A percentile compares a stretch with the other conserved stretches of the same genome.
Evolutionary conservation across 1,140 invertebrate species (phyloP).

Genomic region (Papilio polyxenes): DNA sequence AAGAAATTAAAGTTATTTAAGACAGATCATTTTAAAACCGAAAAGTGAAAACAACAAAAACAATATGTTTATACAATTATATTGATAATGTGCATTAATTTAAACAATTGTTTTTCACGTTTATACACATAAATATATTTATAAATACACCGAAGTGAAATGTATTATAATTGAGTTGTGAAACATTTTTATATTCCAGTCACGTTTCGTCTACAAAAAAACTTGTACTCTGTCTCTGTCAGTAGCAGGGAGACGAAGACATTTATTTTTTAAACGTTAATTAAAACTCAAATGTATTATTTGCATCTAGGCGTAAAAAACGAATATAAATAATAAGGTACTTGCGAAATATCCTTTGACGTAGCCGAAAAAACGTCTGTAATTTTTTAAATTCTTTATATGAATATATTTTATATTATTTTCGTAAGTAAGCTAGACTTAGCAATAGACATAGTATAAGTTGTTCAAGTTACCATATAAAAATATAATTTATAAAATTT

Average conservation of each 20-base stretch:
- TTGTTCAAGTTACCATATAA: no score
- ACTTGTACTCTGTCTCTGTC: constrained; percentile 14
- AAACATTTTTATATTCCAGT: constrained; percentile 28
- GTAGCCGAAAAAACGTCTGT: no score
- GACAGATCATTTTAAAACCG: background rate
- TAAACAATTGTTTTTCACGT: background rate
- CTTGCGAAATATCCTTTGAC: no score
- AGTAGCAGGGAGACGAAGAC: background rate
- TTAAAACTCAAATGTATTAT: background rate
- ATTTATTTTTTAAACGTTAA: constrained; percentile 6
- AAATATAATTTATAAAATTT: no score
- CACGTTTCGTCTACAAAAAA: constrained; percentile 22
- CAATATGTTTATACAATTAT: background rate
- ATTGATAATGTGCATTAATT: background rate
- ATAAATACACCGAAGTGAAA: background rate
- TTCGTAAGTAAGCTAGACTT: background rate
- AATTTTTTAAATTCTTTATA: no score
- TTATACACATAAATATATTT: constrained; percentile 4
- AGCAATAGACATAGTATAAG: background rate
- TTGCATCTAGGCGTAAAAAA: background rate
- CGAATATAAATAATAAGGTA: no score
- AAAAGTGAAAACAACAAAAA: no score
- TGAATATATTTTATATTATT: no score
- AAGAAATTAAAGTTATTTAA: no score
- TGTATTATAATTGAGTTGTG: constrained; percentile 26